Base-by-base conservation (phyloP, 2,113 vertebrate species). In the Calyptomena viridis region DNA sequence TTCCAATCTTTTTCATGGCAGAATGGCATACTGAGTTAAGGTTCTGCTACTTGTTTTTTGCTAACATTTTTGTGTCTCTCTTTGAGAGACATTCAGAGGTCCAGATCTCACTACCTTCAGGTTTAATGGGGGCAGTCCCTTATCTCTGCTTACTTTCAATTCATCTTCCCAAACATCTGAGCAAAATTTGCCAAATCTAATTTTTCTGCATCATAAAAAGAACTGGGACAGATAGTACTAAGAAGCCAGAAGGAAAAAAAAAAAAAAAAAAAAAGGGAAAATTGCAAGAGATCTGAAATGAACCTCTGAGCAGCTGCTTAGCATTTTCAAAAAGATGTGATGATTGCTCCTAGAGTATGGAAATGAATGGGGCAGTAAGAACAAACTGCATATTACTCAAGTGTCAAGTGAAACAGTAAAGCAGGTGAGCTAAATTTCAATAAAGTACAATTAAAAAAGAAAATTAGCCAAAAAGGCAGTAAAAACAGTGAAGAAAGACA, bases 231-330 rank as follows among this genome's bases (percentile, higher is more conserved):
- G 39, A 77, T 2, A 83, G 15, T 11, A 49, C 8, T 42, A 62
- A 86, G 24, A 24, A 59, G 6, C 15, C 28, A 90, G 44, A 12
- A 49, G 66, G 56, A 25, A 46, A 53, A 39, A 9, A 28, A 9
- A 40, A 46, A 40, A 40, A 62, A 39, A 12, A 19, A 27, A 5
- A 37, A 6, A 39, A 52, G 5, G 7, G 16, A 63, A 93, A 60
- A 16, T 8, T 46, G 68, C 9, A 49, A 79, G 62, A 93, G 23
- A 69, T 59, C 78, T 4, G 2, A 91, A 93, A 91, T 68, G 33
- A 94, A 91, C 28, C 15, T 82, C 68, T 50, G 63, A 96, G 37
- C 74, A 95, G 63, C 67, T 93, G 90, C 59, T 87, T 55, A 63
- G 16, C 55, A 31, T 67, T 94, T 73, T 64, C 71, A 58, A 59